Conservation (phyloP, 2,888 invertebrate genomes). For the Drosophila nigricruria region DNA sequence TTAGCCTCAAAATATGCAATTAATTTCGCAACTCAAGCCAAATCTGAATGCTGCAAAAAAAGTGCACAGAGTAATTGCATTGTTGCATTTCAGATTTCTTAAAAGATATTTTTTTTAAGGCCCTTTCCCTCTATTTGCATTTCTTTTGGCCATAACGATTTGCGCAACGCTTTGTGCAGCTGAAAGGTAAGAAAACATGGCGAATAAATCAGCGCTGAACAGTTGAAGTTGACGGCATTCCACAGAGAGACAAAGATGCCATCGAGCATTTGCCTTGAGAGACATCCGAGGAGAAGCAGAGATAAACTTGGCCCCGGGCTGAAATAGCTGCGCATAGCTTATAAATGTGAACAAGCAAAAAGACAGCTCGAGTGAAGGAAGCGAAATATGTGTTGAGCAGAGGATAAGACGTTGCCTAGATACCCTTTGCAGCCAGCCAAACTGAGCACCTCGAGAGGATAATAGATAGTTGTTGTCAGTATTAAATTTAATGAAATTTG, state of each 20-base stretch:
- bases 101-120: constrained; percentile 16
- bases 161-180: constrained; percentile 59
- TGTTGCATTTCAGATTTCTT: constrained; percentile 63
- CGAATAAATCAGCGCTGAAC: constrained; percentile 61
- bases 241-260: constrained; percentile 27
- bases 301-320: constrained; percentile 37
- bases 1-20: constrained; percentile 69
- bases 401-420: constrained; percentile 8
- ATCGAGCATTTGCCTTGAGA: constrained; percentile 21
- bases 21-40: constrained; percentile 55
- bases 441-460: neutral
- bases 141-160: constrained; percentile 58
- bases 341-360: constrained; percentile 49
- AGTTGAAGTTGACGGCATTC: constrained; percentile 1
- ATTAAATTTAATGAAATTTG: neutral
- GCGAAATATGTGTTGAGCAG: neutral
- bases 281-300: constrained; percentile 17
- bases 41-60: constrained; percentile 48
- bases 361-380: constrained; percentile 11
- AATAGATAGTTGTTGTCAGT: neutral
- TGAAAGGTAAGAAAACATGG: constrained; percentile 70
- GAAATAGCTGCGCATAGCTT: constrained; percentile 49
- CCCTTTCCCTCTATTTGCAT: constrained; percentile 61
- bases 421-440: constrained; percentile 24
- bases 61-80: constrained; percentile 74